Evolutionary conservation across 2,888 invertebrate genomes (phyloP), one percentile per base, ranked within the genome.

Genomic region (Zhuqinia jingwanae): DNA sequence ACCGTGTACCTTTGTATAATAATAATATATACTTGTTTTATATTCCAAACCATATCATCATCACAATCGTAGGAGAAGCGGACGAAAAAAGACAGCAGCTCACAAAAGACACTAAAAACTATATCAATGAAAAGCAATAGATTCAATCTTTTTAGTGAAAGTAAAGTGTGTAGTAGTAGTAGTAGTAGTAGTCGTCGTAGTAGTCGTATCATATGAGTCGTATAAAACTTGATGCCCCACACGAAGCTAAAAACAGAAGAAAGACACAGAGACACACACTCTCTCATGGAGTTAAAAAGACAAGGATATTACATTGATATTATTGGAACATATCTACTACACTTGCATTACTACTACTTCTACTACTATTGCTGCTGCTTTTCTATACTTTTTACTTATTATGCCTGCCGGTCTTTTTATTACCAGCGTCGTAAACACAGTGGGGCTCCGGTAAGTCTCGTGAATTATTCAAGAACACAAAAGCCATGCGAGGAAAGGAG

Each of bases 401-500:
- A 27, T 75, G 75, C 53, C 75, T 75, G 25, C 53, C 75, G 53
- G 75, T 75, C 50, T 77, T 60, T 79, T 80, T 80, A 80, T 80
- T 80, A 56, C 79, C 53, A 80, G 36, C 22, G 80, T 80, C 80
- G 70, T 80, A 80, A 80, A 80, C 80, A 70, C 80, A 70, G 80
- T 56, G 58, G 80, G 80, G 58, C 70, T 80, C 80, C 80, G 53
- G 53, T 42, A 80, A 80, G 80, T 80, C 80, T 80, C 80, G 56
- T 80, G 80, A 80, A 80, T 80, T 42, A 80, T 80, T 80, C 80
- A 80, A 36, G 45, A 70, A 56, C 50, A 80, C 80, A 80, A 80
- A 80, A 80, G 80, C 70, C 68, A 80, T 56, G 80, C 56, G 80
- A 80, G n/a, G 45, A 68, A 22, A 80, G 56, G 30, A 56, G 77